phyloP scores from a whole-genome alignment of 2,888 invertebrate species.

The Anthophora plumipes region DNA sequence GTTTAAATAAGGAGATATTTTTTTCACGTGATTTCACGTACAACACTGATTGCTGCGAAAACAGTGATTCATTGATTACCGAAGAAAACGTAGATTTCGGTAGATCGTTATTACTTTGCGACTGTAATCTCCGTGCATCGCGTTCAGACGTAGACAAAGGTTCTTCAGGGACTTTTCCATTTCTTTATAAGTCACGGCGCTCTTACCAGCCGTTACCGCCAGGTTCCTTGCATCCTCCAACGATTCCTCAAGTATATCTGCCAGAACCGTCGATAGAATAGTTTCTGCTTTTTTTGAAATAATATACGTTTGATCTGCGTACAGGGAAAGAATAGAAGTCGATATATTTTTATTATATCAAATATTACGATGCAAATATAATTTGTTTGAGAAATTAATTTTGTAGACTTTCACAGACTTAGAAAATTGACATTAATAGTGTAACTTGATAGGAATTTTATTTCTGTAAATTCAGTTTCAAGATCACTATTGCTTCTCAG shows the following conservation, averaged over 20 bases:
- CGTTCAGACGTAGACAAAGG: constrained; percentile 77
- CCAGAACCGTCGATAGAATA: constrained; percentile 78
- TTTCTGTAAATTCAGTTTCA: too few species aligned
- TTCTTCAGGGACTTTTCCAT: constrained; percentile 79
- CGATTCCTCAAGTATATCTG: constrained; percentile 81
- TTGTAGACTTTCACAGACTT: too few species aligned
- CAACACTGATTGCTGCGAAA: background rate
- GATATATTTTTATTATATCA: too few species aligned
- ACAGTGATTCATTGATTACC: constrained; percentile 16
- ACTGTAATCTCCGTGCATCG: constrained; percentile 29
- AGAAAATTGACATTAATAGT: too few species aligned
- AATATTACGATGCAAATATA: background rate
- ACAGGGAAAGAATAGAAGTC: background rate
- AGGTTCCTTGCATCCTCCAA: constrained; percentile 80
- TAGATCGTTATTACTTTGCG: constrained; percentile 45
- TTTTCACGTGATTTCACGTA: background rate
- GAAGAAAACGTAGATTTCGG: constrained; percentile 42
- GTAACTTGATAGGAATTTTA: too few species aligned
- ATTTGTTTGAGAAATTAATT: too few species aligned
- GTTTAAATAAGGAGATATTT: too few species aligned
- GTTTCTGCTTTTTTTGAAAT: constrained; percentile 78
- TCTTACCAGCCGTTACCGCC: constrained; percentile 78
- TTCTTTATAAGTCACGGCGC: constrained; percentile 76
- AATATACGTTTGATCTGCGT: constrained; percentile 73
- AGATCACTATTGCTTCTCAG: too few species aligned